Base-by-base conservation (phyloP, 2,797 vertebrate species). In the Lates japonicus region DNA sequence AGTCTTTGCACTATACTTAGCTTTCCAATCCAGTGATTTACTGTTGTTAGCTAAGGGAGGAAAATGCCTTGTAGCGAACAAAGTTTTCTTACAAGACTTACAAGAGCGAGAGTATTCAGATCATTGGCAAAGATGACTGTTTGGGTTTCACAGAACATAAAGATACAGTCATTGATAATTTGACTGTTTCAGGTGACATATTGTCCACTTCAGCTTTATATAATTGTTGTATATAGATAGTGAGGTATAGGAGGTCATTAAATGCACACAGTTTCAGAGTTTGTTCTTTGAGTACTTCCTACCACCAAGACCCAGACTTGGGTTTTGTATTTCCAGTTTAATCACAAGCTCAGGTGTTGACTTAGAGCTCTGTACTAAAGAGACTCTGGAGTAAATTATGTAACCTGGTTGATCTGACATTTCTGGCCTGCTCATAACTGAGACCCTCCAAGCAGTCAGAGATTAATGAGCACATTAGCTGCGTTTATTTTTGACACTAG, bases 401-500 rank as follows among this genome's bases (percentile, higher is more conserved):
- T 61, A 61, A 55, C 62, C 59, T 61, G 48, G 55, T 37, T 52
- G 33, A 37, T 74, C 35, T 77, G 63, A 82, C 65, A 71, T 81
- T 74, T 71, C 13, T 68, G 58, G 31, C 35, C 58, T 16, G 25
- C 44, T 77, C 54, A 75, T 69, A 65, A 60, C 39, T 61, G 42
- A 58, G 67, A 77, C 20, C 69, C 80, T 74, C 41, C 25, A 46
- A 79, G 70, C 59, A 68, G 41, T 71, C 61, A 35, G 46, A 80
- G 74, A 86, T 78, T 80, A 84, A 87, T 70, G 69, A 79, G 69
- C 51, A 67, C 73, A 77, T 79, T 48, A 74, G 52, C 70, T 68
- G 51, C 67, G 54, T 70, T 82, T 44, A 74, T 29, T 72, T 60
- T 59, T 66, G 57, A 84, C 44, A 71, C 14, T 1, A 29, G 60